A percentile compares a stretch with the other conserved stretches of the same genome.
Conservation (phyloP, 2,888 invertebrate genomes). For the Hirudinaria manillensis region DNA sequence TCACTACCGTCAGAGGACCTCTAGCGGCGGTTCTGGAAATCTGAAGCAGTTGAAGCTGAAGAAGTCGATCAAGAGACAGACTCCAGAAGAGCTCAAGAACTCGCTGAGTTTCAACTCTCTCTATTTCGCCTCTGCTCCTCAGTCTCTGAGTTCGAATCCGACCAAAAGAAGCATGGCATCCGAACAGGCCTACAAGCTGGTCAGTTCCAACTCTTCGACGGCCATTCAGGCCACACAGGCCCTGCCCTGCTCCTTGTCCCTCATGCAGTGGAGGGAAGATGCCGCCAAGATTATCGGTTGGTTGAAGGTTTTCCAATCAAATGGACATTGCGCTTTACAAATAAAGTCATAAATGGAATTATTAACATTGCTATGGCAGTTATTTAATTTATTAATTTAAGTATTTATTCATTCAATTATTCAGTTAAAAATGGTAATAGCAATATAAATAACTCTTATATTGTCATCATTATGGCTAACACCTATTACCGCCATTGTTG, state of each 20-base stretch:
- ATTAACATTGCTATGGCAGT: not conserved
- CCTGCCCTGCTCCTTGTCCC: not conserved
- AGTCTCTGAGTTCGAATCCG: not conserved
- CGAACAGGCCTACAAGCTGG: not conserved
- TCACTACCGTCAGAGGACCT: conserved; percentile 6
- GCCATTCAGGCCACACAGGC: not conserved
- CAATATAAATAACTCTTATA: no score
- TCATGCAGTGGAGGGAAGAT: conserved; percentile 2
- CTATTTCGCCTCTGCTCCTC: not conserved
- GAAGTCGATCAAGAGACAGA: not conserved
- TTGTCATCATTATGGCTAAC: no score
- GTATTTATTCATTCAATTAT: not conserved
- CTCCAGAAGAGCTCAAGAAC: not conserved
- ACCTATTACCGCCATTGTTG: no score
- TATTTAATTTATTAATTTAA: conserved; percentile 4
- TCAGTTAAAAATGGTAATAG: no score
- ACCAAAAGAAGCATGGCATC: conserved; percentile 1
- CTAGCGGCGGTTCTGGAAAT: conserved; percentile 19
- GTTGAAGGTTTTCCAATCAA: no score
- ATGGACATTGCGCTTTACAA: no score
- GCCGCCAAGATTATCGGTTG: not conserved
- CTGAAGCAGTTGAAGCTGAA: conserved; percentile 11
- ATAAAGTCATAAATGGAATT: no score
- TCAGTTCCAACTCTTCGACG: not conserved
- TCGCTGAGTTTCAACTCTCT: conserved; percentile 26